Base-by-base conservation (phyloP, 2,888 invertebrate genomes). In the Coleophora flavipennella region DNA sequence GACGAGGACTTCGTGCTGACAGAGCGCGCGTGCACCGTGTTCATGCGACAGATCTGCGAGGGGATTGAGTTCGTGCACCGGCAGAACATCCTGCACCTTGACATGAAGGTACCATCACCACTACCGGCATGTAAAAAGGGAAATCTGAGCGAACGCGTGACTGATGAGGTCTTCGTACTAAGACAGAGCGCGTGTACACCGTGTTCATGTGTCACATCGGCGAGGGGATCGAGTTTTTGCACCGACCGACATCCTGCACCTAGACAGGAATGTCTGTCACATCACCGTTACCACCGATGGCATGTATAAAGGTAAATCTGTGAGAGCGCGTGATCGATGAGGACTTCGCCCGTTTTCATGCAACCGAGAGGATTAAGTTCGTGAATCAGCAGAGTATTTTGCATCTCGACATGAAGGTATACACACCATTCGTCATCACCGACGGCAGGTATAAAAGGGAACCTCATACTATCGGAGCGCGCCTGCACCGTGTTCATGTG, bases 181-280 rank as follows among this genome's bases (percentile, higher is more conserved):
- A n/a, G n/a, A 99, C 99, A 0, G 99, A 99, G 76, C 91, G 94
- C 48, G 95, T 97, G 7, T 99, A 98, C 73, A 93, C 96, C 1
- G 93, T 97, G 44, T 99, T 99, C 73, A 94, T 99, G 89, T 87
- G 97, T 31, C 99, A 99, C 81, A 97, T 99, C 50, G 98, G 98
- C 74, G 98, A 99, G n/a, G n/a, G n/a, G n/a, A n/a, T n/a, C n/a
- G n/a, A n/a, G n/a, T n/a, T n/a, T n/a, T n/a, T n/a, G n/a, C n/a
- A n/a, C n/a, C n/a, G n/a, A n/a, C n/a, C n/a, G n/a, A n/a, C n/a
- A n/a, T n/a, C n/a, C n/a, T n/a, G n/a, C n/a, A n/a, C n/a, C n/a
- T n/a, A n/a, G n/a, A n/a, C n/a, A n/a, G n/a, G n/a, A n/a, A n/a
- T n/a, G n/a, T n/a, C n/a, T n/a, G n/a, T n/a, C n/a, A n/a, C n/a